Percentiles rank a stretch among this genome's conserved stretches.
These are phyloP conservation scores for Spisula subtruncata DNA, from an alignment of 2,888 invertebrate species.

Conservation along the genomic window DNA sequence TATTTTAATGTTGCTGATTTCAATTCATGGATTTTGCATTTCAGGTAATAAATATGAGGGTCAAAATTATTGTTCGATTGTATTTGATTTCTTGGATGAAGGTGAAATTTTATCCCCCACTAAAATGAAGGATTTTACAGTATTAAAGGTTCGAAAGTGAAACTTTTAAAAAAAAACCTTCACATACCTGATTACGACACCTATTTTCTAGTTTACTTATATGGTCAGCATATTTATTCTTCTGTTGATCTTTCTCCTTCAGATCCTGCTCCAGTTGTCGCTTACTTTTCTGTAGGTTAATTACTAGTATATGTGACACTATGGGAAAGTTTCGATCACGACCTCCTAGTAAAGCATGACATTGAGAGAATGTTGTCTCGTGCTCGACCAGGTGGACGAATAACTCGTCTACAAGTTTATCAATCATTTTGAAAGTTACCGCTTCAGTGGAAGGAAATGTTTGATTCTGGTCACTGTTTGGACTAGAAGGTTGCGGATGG, in stretches of 20 bases:
- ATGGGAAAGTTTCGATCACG: constrained; percentile 67
- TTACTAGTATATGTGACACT: constrained; percentile 68
- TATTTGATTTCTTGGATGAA: too few relatives aligned
- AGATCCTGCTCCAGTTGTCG: constrained; percentile 65
- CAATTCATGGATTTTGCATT: too few relatives aligned
- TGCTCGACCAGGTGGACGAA: constrained; percentile 59
- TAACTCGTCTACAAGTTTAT: constrained; percentile 65
- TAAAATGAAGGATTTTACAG: too few relatives aligned
- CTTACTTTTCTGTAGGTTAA: constrained; percentile 63
- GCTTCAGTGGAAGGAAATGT: constrained; percentile 62
- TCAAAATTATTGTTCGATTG: too few relatives aligned
- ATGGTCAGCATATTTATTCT: constrained; percentile 68
- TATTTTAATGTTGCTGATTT: too few relatives aligned
- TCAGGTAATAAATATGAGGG: too few relatives aligned
- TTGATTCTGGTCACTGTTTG: neutral
- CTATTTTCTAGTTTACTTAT: constrained; percentile 71
- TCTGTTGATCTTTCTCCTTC: constrained; percentile 65
- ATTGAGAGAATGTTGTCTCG: constrained; percentile 65
- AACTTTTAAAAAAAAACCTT: too few relatives aligned
- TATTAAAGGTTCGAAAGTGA: too few relatives aligned
- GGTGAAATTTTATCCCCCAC: too few relatives aligned
- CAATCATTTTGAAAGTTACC: constrained; percentile 65
- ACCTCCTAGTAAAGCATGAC: constrained; percentile 67
- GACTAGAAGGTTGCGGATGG: neutral
- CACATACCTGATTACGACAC: constrained; percentile 66